Conservation (phyloP, 2,113 vertebrate genomes). For the Pongo pygmaeus region DNA sequence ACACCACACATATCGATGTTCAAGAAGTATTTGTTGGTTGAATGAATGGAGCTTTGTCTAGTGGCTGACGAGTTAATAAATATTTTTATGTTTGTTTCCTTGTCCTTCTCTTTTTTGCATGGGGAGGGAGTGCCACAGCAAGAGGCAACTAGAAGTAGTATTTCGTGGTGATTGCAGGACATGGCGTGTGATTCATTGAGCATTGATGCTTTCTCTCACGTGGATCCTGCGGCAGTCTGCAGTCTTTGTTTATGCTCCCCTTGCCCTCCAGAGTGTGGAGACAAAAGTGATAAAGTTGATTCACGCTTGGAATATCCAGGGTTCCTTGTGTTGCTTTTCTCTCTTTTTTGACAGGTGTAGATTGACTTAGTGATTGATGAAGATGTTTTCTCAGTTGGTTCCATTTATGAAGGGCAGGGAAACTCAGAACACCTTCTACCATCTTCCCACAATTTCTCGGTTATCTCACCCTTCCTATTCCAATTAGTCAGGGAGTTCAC, state of each 20-base stretch:
- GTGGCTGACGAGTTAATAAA: not conserved
- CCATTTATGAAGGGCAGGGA: too few relatives aligned
- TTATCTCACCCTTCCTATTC: not conserved
- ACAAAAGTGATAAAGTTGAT: not conserved
- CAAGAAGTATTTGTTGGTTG: not conserved
- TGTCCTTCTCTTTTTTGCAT: not conserved
- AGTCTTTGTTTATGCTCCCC: not conserved
- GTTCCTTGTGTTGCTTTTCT: not conserved
- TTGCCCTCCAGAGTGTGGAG: not conserved
- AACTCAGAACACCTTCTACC: too few relatives aligned
- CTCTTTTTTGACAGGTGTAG: not conserved
- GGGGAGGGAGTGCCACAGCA: not conserved
- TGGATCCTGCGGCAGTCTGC: fast-evolving
- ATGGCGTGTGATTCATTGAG: not conserved
- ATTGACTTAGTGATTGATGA: not conserved
- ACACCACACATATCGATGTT: not conserved
- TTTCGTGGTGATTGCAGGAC: not conserved
- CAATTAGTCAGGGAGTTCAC: not conserved
- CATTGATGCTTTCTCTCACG: too few relatives aligned
- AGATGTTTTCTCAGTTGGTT: not conserved
- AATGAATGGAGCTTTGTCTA: not conserved
- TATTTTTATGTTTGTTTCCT: not conserved
- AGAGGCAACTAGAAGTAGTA: not conserved
- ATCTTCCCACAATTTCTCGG: fast-evolving
- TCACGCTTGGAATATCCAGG: not conserved